Evolutionary conservation across 2,888 invertebrate genomes (phyloP), one percentile per base, ranked within the genome.

Genomic region (Adineta ricciae): DNA sequence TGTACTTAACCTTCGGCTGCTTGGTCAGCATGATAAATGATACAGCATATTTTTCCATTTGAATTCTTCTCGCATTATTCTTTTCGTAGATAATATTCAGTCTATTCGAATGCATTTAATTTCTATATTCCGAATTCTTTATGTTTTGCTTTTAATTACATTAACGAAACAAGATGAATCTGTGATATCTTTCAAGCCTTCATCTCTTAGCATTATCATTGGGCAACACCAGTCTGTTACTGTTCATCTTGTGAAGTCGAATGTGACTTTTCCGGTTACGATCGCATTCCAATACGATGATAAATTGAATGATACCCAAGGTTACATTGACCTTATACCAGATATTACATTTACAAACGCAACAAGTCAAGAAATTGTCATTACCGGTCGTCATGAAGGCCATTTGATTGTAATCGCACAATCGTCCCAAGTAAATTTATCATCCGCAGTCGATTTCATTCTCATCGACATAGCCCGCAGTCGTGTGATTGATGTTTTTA

Each of bases 391-490:
- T n/a, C 21, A 5, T n/a, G 19, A 24, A 14, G 78, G 78, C n/a
- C 78, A 78, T 78, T n/a, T 78, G 1, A n/a, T 78, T 78, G 4
- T 78, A 24, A 41, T 24, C 5, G 78, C 41, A n/a, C 78, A 41
- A 8, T 78, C 78, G 1, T 38, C 38, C 24, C 24, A 41, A 78
- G 8, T 78, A 8, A 78, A 78, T 41, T 41, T 78, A 78, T 64
- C 64, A 14, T 19, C 78, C 24, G 2, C 11, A n/a, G 8, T 9
- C 14, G 82, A 85, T 56, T 56, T 84, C 14, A 24, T 85, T 41
- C 72, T 83, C 3, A 54, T 85, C 24, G 85, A 85, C 36, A 56
- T 85, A 21, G 78, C 73, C 38, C 83, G 72, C n/a, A 73, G 83
- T 41, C 32, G 27, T 24, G 14, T 27, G 32, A 4, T 85, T 24